These are phyloP conservation scores for Rhynchonema sp. DNA, from an alignment of 2,888 invertebrate genomes.

Conservation along the genomic window DNA sequence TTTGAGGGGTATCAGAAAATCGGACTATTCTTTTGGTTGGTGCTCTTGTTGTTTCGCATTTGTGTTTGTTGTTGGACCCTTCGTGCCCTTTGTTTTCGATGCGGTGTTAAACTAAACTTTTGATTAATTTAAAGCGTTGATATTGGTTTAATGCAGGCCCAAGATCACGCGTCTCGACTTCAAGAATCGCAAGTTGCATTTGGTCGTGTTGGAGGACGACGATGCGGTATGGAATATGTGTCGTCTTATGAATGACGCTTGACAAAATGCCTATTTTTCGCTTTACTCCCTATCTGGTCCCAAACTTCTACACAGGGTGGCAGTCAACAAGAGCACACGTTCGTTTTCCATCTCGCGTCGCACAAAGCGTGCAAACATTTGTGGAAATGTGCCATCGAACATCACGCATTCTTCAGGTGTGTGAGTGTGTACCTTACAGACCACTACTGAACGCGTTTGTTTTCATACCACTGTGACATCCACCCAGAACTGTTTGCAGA, in stretches of 20 bases:
- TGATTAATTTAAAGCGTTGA: no score
- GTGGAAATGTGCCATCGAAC: constrained; percentile 99
- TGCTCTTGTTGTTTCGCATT: background rate
- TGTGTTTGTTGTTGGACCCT: no score
- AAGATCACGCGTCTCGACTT: constrained; percentile 94
- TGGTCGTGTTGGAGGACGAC: constrained; percentile 94
- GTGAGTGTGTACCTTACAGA: no score
- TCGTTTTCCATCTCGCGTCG: constrained; percentile 80
- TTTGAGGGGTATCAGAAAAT: constrained; percentile 92
- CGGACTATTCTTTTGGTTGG: constrained; percentile 78
- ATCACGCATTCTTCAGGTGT: constrained; percentile 77
- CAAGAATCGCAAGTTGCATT: constrained; percentile 83
- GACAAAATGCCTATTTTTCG: no score
- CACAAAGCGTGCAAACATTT: constrained; percentile 96
- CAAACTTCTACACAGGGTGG: no score
- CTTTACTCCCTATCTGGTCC: no score
- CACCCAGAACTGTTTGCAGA: no score
- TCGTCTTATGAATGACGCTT: background rate
- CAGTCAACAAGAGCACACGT: constrained; percentile 87
- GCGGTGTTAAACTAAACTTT: no score
- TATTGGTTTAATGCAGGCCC: constrained; percentile 35
- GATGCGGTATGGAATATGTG: constrained; percentile 36
- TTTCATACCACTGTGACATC: no score
- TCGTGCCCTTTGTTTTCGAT: no score
- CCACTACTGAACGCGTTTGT: no score